Base-by-base conservation (phyloP, 2,888 invertebrate species). In the Oegoconia quadripuncta region DNA sequence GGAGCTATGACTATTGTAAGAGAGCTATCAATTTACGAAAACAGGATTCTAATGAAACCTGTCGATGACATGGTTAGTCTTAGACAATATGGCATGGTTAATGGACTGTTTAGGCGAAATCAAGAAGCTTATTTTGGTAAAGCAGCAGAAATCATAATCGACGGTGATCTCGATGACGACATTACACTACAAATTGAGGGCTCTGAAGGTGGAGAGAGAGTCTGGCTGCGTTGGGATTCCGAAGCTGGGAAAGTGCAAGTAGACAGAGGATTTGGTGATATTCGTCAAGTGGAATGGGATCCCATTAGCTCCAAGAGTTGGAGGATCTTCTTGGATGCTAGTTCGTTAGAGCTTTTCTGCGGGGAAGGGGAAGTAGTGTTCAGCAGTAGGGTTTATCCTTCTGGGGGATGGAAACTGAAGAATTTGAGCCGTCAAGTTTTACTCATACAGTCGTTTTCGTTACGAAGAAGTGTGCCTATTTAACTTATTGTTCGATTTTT, bases 281-380 rank as follows among this genome's bases (percentile, higher is more conserved):
- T 80, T 1, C 67, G 86, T 25, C 82, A 80, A 46, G 75, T 81
- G 9, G 76, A 78, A 40, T 86, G 87, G 87, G 46, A 46, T 14
- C 78, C 79, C 1, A 55, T 71, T 3, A 55, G 54, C 0, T 64
- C 68, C 0, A 49, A 48, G 12, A 39, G 52, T 1, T 81, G 77
- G 80, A 67, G 80, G 37, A 55, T 87, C 1, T 86, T 82, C 51
- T 46, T 87, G 3, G 87, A 87, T 38, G 62, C 84, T 2, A 82
- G 83, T 50, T 83, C 84, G 2, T 17, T 87, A 37, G 87, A 87
- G 45, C 43, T 84, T 27, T 87, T 87, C 57, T 86, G 86, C 33
- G 86, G 87, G 0, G 78, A 81, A 45, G 87, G 87, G 0, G 87
- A 86, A 39, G 83, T 78, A 1, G 84, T 86, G 0, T 82, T 87